Percentiles rank a stretch among this genome's conserved stretches.
phyloP scores from a whole-genome alignment of 2,797 vertebrate genomes.

The Protosalanx chinensis region DNA sequence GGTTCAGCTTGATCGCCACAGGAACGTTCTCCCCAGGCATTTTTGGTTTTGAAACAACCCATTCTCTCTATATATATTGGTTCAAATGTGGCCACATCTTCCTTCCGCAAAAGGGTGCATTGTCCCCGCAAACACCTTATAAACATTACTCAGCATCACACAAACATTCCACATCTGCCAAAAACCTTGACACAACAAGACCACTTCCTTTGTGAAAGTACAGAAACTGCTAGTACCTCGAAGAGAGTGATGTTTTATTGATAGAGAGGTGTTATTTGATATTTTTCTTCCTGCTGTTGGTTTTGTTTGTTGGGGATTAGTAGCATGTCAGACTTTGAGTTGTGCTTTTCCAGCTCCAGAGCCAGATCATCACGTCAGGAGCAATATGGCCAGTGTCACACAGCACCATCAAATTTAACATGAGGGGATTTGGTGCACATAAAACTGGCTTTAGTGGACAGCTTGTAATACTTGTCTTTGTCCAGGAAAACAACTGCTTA shows the following conservation, averaged over 20 bases:
- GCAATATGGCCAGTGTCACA: slow-evolving; percentile 37
- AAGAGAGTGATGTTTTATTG: slow-evolving; percentile 32
- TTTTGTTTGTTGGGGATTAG: slow-evolving; percentile 18
- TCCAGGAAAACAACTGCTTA: background rate
- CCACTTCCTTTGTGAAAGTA: slow-evolving; percentile 12
- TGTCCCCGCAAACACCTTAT: slow-evolving; percentile 43
- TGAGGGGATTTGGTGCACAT: slow-evolving; percentile 32
- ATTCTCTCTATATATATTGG: slow-evolving; percentile 20
- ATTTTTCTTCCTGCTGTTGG: slow-evolving; percentile 14
- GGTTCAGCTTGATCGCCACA: background rate
- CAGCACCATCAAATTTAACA: slow-evolving; percentile 37
- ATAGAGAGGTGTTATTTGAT: slow-evolving; percentile 18
- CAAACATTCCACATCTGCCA: slow-evolving; percentile 38
- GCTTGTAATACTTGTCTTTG: slow-evolving; percentile 12
- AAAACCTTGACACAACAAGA: slow-evolving; percentile 32
- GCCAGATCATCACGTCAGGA: slow-evolving; percentile 39
- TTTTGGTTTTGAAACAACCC: background rate
- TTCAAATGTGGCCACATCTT: slow-evolving; percentile 43
- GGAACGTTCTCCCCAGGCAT: background rate
- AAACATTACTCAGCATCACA: slow-evolving; percentile 24
- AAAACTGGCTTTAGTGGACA: slow-evolving; percentile 25
- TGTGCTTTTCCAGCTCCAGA: slow-evolving; percentile 36
- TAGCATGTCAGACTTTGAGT: slow-evolving; percentile 34
- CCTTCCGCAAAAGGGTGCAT: slow-evolving; percentile 30
- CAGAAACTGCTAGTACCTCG: slow-evolving; percentile 26